Base-by-base conservation (phyloP, 2,888 invertebrate genomes). In the Plagodis dolabraria region DNA sequence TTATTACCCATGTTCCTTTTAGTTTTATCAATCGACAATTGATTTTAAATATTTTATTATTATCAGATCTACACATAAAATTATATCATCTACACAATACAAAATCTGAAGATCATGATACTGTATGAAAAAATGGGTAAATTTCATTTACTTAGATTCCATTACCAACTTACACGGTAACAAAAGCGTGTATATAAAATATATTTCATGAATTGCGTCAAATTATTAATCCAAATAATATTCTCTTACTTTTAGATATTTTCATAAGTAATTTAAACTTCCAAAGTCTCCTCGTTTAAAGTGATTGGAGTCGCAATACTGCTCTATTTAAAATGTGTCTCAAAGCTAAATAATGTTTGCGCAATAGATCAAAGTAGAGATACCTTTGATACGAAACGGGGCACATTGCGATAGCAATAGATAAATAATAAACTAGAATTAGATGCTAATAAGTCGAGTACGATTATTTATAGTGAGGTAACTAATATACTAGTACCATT, bases 301-400 rank as follows among this genome's bases (percentile, higher is more conserved):
- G 33, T 42, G 46, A 53, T 46, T 50, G 52, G 35, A 69, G 68
- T 71, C 57, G 69, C 64, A 72, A 72, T 59, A 63, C 53, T 62
- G 66, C 64, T 68, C 72, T 69, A 71, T 69, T 71, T 69, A 69
- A 69, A 69, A 72, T 72, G 57, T 70, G 67, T 72, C 67, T 65
- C 65, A 59, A 52, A 64, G 58, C 56, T 49, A 63, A 61, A 56
- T 57, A 49, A 53, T 45, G 56, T 57, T 69, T 68, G 64, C 63
- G 63, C 60, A 68, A 68, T 50, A 56, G 61, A 63, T 60, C 64
- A 53, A 62, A 46, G 51, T 52, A 55, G 51, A 63, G 59, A 65
- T 56, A 67, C 56, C 46, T 58, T 50, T 56, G 56, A 64, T 64
- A 64, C 46, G 60, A 65, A 66, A 60, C 62, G 58, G n/a, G 64